Percentiles rank a stretch among this genome's conserved stretches.
These are phyloP conservation scores for Papilio polytes DNA, from an alignment of 1,140 invertebrate species.

Conservation along the genomic window DNA sequence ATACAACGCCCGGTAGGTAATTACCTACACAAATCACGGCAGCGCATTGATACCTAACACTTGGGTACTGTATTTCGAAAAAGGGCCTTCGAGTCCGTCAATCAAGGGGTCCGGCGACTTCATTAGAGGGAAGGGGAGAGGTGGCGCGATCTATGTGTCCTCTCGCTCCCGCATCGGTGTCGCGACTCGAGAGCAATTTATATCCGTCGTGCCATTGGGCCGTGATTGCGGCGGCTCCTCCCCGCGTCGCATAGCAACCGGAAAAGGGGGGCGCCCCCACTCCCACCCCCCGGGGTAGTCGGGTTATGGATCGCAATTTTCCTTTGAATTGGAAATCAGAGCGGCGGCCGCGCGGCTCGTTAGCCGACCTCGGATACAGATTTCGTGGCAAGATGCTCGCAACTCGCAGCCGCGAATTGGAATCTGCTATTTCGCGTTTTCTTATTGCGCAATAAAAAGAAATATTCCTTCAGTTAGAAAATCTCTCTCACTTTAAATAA, in stretches of 20 bases:
- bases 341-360: constrained; percentile 63
- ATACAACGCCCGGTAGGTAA: constrained; percentile 58
- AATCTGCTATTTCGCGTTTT: constrained; percentile 51
- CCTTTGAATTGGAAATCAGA: constrained; percentile 85
- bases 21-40: constrained; percentile 70
- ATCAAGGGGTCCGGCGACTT: constrained; percentile 74
- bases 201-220: constrained; percentile 85
- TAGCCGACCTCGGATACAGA: constrained; percentile 68
- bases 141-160: constrained; percentile 55
- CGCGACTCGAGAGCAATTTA: constrained; percentile 83
- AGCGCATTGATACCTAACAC: constrained; percentile 65
- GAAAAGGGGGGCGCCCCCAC: constrained; percentile 76
- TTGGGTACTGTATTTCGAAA: constrained; percentile 71
- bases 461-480: constrained; percentile 6
- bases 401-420: constrained; percentile 54
- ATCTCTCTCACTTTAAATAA: neutral
- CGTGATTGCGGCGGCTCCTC: constrained; percentile 83
- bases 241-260: constrained; percentile 86
- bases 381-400: constrained; percentile 78
- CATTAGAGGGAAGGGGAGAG: constrained; percentile 75
- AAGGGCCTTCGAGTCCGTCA: constrained; percentile 73
- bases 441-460: constrained; percentile 8
- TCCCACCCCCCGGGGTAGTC: constrained; percentile 76
- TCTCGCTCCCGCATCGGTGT: constrained; percentile 69
- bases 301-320: constrained; percentile 84